Conservation (phyloP, 2,113 vertebrate species). For the Hippoglossus stenolepis region DNA sequence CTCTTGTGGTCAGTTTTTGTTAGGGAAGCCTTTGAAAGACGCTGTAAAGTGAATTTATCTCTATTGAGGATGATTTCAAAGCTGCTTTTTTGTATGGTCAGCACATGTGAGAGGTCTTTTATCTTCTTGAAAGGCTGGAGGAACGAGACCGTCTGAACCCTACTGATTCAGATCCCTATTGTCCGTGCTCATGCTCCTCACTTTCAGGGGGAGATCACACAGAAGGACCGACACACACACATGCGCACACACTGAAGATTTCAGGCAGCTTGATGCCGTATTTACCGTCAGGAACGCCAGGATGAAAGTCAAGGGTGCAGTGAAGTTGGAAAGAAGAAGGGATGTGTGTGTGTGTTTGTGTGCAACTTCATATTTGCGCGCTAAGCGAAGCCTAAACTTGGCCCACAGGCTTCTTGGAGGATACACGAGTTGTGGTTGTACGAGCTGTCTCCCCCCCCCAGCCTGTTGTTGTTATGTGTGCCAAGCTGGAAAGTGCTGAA, state of each 20-base stretch:
- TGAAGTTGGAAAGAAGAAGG: not conserved
- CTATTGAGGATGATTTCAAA: constrained; percentile 76
- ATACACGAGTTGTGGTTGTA: constrained; percentile 43
- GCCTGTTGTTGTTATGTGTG: constrained; percentile 26
- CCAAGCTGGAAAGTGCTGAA: constrained; percentile 41
- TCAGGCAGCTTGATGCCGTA: constrained; percentile 35
- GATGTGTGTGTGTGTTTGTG: constrained; percentile 5
- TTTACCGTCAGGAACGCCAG: constrained; percentile 16
- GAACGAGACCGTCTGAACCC: constrained; percentile 46
- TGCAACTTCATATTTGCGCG: not conserved
- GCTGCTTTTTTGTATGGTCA: constrained; percentile 62
- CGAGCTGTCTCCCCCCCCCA: constrained; percentile 55
- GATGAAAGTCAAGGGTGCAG: constrained; percentile 58
- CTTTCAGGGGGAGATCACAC: constrained; percentile 37
- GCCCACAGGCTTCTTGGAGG: constrained; percentile 36
- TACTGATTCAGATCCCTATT: constrained; percentile 49
- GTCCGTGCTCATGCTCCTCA: constrained; percentile 44
- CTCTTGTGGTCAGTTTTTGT: constrained; percentile 51
- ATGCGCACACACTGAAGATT: constrained; percentile 16
- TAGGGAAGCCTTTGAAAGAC: constrained; percentile 58
- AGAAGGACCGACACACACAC: not conserved
- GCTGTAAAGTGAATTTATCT: constrained; percentile 53
- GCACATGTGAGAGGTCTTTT: constrained; percentile 68
- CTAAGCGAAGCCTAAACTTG: constrained; percentile 17
- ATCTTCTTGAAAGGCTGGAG: constrained; percentile 56